These are phyloP conservation scores for Cyanistes caeruleus DNA, from an alignment of 2,113 vertebrate species.

Conservation along the genomic window DNA sequence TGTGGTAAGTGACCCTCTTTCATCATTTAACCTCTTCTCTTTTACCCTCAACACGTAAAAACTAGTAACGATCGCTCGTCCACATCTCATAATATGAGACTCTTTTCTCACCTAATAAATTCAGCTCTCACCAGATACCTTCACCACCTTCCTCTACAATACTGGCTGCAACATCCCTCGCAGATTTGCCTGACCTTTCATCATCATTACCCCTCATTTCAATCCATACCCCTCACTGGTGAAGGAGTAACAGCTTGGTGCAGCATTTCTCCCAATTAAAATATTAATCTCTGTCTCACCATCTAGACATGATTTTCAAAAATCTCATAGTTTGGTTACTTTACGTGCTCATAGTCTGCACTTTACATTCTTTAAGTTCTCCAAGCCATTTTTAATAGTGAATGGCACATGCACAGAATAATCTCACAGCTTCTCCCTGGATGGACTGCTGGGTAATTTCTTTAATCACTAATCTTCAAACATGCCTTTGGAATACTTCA, in stretches of 20 bases:
- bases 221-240: neutral
- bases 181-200: neutral
- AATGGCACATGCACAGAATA: neutral
- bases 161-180: neutral
- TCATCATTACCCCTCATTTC: neutral
- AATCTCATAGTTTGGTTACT: neutral
- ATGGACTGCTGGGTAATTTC: neutral
- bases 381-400: neutral
- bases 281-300: neutral
- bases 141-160: neutral
- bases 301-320: neutral
- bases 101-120: neutral
- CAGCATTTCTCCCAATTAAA: neutral
- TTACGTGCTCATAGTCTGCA: too few species aligned
- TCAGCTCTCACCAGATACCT: neutral
- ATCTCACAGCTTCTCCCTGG: neutral
- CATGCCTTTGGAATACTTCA: neutral
- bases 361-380: neutral
- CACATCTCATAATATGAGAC: neutral
- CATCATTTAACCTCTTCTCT: neutral
- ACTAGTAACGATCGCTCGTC: neutral
- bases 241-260: neutral
- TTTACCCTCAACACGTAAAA: neutral
- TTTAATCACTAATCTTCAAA: neutral
- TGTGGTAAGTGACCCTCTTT: neutral